These are phyloP conservation scores for Percopsis transmontana DNA, from an alignment of 2,113 vertebrate genomes.

Conservation along the genomic window DNA sequence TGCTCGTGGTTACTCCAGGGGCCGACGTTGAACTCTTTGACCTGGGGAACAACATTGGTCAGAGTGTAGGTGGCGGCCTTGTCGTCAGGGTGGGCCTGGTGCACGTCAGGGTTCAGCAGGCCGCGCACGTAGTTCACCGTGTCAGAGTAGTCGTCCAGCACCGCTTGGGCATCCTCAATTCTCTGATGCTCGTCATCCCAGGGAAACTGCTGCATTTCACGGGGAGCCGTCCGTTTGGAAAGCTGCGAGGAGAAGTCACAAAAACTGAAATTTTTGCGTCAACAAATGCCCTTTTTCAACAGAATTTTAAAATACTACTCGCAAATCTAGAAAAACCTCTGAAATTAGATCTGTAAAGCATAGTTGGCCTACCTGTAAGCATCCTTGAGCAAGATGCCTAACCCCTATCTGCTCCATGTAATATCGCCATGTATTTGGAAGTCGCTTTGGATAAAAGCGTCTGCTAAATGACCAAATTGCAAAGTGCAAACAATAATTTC, in stretches of 20 bases:
- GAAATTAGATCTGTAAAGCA: too few relatives aligned
- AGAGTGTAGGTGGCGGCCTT: constrained; percentile 79
- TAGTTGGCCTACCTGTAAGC: too few relatives aligned
- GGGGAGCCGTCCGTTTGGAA: constrained; percentile 30
- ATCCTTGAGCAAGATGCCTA: too few relatives aligned
- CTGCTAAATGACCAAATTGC: too few relatives aligned
- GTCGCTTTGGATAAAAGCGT: too few relatives aligned
- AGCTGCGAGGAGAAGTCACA: constrained; percentile 43
- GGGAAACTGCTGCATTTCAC: constrained; percentile 61
- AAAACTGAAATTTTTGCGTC: background rate
- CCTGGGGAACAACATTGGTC: constrained; percentile 81
- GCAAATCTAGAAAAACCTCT: background rate
- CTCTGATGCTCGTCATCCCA: constrained; percentile 31
- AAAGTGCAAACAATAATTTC: background rate
- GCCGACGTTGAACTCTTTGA: constrained; percentile 71
- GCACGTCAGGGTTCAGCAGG: constrained; percentile 78
- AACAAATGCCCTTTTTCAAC: background rate
- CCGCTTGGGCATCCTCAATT: constrained; percentile 66
- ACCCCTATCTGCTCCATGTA: too few relatives aligned
- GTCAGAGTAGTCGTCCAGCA: constrained; percentile 71
- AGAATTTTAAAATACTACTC: background rate
- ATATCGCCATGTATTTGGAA: too few relatives aligned
- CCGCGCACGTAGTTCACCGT: constrained; percentile 69
- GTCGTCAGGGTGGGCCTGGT: constrained; percentile 69
- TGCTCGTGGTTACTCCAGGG: constrained; percentile 76